Conservation (phyloP, 2,888 invertebrate genomes). For the Ptychoptera albimana region DNA sequence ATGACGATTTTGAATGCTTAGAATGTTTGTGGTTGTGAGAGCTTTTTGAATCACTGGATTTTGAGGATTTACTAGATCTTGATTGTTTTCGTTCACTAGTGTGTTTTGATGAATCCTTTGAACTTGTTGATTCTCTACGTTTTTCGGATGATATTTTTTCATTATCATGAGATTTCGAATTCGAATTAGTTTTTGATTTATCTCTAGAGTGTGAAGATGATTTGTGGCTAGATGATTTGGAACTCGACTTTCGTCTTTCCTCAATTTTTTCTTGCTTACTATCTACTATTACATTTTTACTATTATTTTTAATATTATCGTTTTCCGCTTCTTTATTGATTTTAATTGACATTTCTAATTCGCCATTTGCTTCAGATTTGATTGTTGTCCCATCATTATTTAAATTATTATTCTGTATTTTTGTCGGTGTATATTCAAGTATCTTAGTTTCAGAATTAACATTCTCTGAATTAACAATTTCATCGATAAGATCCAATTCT, state of each 20-base stretch:
- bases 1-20: slow-evolving; percentile 9
- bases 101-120: slow-evolving; percentile 4
- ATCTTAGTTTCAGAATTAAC: background rate
- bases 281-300: background rate
- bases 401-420: slow-evolving; percentile 4
- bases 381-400: slow-evolving; percentile 5
- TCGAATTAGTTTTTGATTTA: background rate
- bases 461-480: slow-evolving; percentile 1
- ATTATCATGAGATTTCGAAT: background rate
- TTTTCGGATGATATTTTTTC: too few species aligned
- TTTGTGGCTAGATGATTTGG: background rate
- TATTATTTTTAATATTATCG: background rate
- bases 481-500: background rate
- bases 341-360: background rate
- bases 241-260: background rate
- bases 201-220: background rate
- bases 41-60: too few species aligned
- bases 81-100: slow-evolving; percentile 8
- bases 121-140: too few species aligned
- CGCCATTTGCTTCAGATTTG: background rate
- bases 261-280: background rate
- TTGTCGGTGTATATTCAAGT: background rate
- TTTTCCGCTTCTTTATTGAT: background rate
- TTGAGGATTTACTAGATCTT: slow-evolving; percentile 1
- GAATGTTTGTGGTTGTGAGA: slow-evolving; percentile 2